These are phyloP conservation scores for Drosophila lowei DNA, from an alignment of 1,140 invertebrate genomes.

Conservation along the genomic window DNA sequence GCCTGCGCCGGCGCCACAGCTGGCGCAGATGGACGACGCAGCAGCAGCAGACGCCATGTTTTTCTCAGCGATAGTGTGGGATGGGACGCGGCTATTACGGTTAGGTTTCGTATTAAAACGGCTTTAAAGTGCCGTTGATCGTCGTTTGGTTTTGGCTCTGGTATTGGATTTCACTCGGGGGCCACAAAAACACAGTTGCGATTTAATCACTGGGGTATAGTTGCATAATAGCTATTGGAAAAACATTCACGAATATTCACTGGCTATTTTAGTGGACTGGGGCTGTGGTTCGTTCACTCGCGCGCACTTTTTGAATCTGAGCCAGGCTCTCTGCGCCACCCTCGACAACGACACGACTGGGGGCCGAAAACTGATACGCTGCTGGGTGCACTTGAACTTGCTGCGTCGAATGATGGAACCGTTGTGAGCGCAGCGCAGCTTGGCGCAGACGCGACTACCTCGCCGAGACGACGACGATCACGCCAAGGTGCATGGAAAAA, in stretches of 20 bases:
- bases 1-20: slow-evolving; percentile 52
- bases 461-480: slow-evolving; percentile 3
- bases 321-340: slow-evolving; percentile 58
- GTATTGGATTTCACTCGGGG: slow-evolving; percentile 44
- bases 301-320: slow-evolving; percentile 57
- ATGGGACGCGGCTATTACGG: slow-evolving; percentile 10
- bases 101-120: slow-evolving; percentile 54
- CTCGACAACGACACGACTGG: slow-evolving; percentile 33
- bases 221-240: slow-evolving; percentile 36
- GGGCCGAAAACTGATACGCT: slow-evolving; percentile 40
- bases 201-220: slow-evolving; percentile 20
- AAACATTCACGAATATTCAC: no score
- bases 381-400: slow-evolving; percentile 47
- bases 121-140: slow-evolving; percentile 58
- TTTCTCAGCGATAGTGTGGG: slow-evolving; percentile 32
- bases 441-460: slow-evolving; percentile 9
- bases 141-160: slow-evolving; percentile 38
- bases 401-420: slow-evolving; percentile 62
- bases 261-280: slow-evolving; percentile 4
- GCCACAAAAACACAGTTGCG: slow-evolving; percentile 40
- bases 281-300: slow-evolving; percentile 45
- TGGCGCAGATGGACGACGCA: slow-evolving; percentile 48
- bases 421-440: slow-evolving; percentile 56
- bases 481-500: no score
- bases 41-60: slow-evolving; percentile 61